A percentile compares a stretch with the other conserved stretches of the same genome.
Conservation (phyloP, 1,140 invertebrate species). For the Calosoma granatense region DNA sequence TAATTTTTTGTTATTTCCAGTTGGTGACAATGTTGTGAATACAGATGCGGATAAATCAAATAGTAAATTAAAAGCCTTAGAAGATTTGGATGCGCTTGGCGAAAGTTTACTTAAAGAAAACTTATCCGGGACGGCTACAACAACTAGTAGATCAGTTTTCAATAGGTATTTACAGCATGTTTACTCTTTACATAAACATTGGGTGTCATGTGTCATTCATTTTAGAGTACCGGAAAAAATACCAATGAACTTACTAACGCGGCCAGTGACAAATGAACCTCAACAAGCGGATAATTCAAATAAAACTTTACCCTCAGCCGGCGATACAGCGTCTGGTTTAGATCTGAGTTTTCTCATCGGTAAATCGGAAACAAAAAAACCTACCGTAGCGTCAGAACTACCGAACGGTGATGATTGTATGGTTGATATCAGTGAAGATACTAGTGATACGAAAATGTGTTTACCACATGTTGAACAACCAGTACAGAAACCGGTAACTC, state of each 20-base stretch:
- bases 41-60: slow-evolving; percentile 12
- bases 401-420: slow-evolving; percentile 41
- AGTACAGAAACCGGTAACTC: neutral
- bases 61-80: slow-evolving; percentile 49
- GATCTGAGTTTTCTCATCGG: slow-evolving; percentile 5
- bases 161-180: slow-evolving; percentile 27
- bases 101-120: slow-evolving; percentile 62
- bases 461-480: neutral
- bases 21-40: neutral
- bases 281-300: neutral
- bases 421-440: slow-evolving; percentile 33
- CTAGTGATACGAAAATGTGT: neutral
- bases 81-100: slow-evolving; percentile 64
- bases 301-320: neutral
- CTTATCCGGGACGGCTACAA: slow-evolving; percentile 38
- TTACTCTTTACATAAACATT: neutral
- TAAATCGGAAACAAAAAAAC: slow-evolving; percentile 3
- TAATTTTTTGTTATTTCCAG: neutral
- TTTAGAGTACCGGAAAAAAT: slow-evolving; percentile 50
- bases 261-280: slow-evolving; percentile 25
- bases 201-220: slow-evolving; percentile 10
- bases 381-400: slow-evolving; percentile 12
- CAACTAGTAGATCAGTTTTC: slow-evolving; percentile 21
- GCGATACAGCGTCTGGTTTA: slow-evolving; percentile 3
- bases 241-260: slow-evolving; percentile 56